Percentiles rank a stretch among this genome's conserved stretches.
Evolutionary conservation across 2,888 invertebrate species (phyloP).

Genomic region (Thyatira batis): DNA sequence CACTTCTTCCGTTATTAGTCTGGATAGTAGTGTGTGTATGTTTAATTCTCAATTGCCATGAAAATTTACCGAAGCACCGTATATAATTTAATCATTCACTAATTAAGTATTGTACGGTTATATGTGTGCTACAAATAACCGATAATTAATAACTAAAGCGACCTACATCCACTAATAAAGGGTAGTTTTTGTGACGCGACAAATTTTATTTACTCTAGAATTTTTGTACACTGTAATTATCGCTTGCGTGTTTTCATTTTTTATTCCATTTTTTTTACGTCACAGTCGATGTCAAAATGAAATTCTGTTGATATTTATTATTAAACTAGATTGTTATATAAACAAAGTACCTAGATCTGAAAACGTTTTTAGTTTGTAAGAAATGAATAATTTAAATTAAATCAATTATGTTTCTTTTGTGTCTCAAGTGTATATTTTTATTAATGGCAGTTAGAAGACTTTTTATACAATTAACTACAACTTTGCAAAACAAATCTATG

Average conservation of each 20-base stretch:
- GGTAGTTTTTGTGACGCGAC: not conserved
- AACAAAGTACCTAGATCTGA: too few relatives aligned
- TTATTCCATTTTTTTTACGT: not conserved
- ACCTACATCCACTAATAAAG: constrained; percentile 13
- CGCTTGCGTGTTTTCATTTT: not conserved
- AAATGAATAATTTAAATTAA: too few relatives aligned
- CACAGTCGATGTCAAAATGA: too few relatives aligned
- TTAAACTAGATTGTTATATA: too few relatives aligned
- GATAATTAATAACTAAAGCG: constrained; percentile 27
- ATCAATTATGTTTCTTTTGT: too few relatives aligned
- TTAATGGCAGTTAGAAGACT: too few relatives aligned
- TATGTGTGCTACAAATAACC: constrained; percentile 27
- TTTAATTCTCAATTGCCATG: not conserved
- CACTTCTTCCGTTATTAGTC: not conserved
- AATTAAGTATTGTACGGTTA: constrained; percentile 29
- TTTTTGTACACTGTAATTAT: not conserved
- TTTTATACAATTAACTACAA: too few relatives aligned
- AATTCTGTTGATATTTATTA: too few relatives aligned
- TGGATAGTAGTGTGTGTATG: not conserved
- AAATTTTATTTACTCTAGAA: not conserved
- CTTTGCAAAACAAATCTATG: too few relatives aligned
- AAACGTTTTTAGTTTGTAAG: too few relatives aligned
- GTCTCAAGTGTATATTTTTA: too few relatives aligned
- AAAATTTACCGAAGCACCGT: not conserved
- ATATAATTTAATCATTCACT: constrained; percentile 29